These are phyloP conservation scores for Drosophila ananassae DNA, from an alignment of 1,140 invertebrate genomes.

Conservation along the genomic window DNA sequence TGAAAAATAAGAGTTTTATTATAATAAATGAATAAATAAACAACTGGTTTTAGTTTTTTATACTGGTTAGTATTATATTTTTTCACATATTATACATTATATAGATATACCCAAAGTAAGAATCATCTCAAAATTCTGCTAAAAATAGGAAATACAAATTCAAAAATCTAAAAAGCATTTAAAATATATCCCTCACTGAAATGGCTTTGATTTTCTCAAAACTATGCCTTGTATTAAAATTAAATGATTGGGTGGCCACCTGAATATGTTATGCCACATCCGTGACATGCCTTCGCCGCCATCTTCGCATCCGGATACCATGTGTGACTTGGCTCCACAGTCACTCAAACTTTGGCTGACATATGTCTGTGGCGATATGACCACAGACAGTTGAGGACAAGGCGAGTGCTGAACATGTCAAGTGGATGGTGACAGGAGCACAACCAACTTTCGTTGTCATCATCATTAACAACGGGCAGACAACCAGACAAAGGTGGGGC, in stretches of 20 bases:
- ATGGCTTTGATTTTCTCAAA: neutral
- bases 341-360: constrained; percentile 36
- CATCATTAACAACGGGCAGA: constrained; percentile 37
- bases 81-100: too few species aligned
- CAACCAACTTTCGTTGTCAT: constrained; percentile 41
- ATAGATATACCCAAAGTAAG: too few species aligned
- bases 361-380: constrained; percentile 37
- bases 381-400: constrained; percentile 42
- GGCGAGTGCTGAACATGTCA: constrained; percentile 27
- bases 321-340: constrained; percentile 24
- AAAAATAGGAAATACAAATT: too few species aligned
- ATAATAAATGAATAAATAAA: too few species aligned
- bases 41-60: too few species aligned
- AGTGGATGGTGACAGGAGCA: constrained; percentile 49
- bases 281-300: constrained; percentile 15
- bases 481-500: constrained; percentile 29
- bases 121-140: too few species aligned
- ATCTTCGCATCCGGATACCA: constrained; percentile 11
- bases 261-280: constrained; percentile 19
- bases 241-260: constrained; percentile 8
- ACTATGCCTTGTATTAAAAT: constrained; percentile 6
- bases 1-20: too few species aligned
- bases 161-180: too few species aligned
- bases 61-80: too few species aligned
- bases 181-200: too few species aligned